Conservation (phyloP, 2,797 vertebrate species). For the Ctenopoma kingsleyae region DNA sequence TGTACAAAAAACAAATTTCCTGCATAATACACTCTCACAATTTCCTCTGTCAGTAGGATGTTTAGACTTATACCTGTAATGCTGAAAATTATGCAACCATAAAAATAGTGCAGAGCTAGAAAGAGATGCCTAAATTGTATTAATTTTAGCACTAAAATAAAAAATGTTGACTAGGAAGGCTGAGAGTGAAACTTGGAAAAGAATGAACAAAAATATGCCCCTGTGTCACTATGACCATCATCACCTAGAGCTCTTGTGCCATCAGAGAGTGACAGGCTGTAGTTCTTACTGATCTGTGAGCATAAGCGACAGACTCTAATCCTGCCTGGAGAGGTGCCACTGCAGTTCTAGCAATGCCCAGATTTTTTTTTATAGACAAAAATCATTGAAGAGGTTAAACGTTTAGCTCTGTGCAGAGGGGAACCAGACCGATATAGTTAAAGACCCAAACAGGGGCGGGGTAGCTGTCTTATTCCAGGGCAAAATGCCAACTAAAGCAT, state of each 20-base stretch:
- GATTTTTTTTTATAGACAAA: slow-evolving; percentile 52
- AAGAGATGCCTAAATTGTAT: neutral
- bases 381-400: slow-evolving; percentile 72
- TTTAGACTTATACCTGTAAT: neutral
- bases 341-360: slow-evolving; percentile 54
- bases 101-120: neutral
- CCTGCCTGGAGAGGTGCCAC: slow-evolving; percentile 68
- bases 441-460: slow-evolving; percentile 49
- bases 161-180: neutral
- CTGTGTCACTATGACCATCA: slow-evolving; percentile 43
- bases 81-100: neutral
- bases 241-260: slow-evolving; percentile 58
- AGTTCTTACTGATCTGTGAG: slow-evolving; percentile 66
- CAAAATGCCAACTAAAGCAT: slow-evolving; percentile 73
- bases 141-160: neutral
- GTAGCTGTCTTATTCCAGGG: slow-evolving; percentile 49
- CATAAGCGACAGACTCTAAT: slow-evolving; percentile 67
- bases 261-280: slow-evolving; percentile 63
- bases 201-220: slow-evolving; percentile 28
- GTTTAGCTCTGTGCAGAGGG: slow-evolving; percentile 70
- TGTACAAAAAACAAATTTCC: neutral
- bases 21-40: neutral
- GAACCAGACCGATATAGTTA: slow-evolving; percentile 63
- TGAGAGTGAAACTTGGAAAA: too few species aligned
- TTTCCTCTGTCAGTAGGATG: too few species aligned